Conservation (phyloP, 2,113 vertebrate genomes). For the Pituophis catenifer region DNA sequence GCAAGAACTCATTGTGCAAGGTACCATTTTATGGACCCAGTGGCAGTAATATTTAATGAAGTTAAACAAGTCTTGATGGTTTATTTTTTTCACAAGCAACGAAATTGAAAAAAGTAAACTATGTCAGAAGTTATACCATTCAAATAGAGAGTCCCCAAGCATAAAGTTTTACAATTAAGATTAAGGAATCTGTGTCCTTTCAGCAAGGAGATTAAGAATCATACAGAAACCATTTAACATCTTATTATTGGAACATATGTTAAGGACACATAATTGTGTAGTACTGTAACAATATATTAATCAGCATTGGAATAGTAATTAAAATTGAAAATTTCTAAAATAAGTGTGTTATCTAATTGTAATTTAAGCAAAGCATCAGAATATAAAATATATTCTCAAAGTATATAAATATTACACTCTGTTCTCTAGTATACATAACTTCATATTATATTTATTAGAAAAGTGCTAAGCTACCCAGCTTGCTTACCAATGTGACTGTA, state of each 20-base stretch:
- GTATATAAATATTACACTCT: background rate
- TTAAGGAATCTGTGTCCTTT: background rate
- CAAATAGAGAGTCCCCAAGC: constrained; percentile 5
- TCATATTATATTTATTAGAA: background rate
- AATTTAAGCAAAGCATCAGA: constrained; percentile 18
- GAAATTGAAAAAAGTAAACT: constrained; percentile 3
- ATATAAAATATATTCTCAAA: background rate
- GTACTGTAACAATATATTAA: constrained; percentile 11
- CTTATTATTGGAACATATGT: background rate
- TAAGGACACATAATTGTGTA: constrained; percentile 10
- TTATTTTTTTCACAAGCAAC: background rate
- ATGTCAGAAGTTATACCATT: background rate
- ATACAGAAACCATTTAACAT: background rate
- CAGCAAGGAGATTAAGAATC: constrained; percentile 18
- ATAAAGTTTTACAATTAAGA: constrained; percentile 1
- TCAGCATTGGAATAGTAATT: background rate
- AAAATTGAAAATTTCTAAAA: constrained; percentile 10
- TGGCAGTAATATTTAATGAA: background rate
- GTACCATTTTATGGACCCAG: background rate
- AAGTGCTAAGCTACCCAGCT: background rate
- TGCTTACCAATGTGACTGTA: constrained; percentile 91
- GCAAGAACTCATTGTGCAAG: constrained; percentile 1
- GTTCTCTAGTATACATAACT: too few relatives aligned
- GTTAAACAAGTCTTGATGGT: background rate
- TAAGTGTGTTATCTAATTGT: background rate